Conservation (phyloP, 2,888 invertebrate genomes). For the Yponomeuta cagnagella region DNA sequence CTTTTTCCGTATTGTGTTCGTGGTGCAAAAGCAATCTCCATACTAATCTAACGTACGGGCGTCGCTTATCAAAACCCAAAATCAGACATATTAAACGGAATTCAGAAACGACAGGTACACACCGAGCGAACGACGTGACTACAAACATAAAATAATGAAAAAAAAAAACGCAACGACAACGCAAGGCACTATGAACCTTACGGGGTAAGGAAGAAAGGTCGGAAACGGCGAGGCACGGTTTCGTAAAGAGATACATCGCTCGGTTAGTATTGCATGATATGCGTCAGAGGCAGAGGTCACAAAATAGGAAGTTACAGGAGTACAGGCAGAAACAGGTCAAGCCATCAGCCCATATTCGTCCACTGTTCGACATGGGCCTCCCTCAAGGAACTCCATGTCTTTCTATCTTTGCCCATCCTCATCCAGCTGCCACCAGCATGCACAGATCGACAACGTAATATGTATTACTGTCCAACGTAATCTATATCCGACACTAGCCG, state of each 20-base stretch:
- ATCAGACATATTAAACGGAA: conserved; percentile 48
- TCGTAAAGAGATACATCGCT: conserved; percentile 34
- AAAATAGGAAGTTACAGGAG: too few relatives aligned
- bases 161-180: conserved; percentile 8
- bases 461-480: too few relatives aligned
- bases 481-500: too few relatives aligned
- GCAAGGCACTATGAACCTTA: conserved; percentile 28
- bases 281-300: conserved; percentile 34
- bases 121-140: conserved; percentile 26
- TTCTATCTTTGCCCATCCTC: too few relatives aligned
- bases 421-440: too few relatives aligned
- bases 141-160: conserved; percentile 27
- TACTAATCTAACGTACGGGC: neutral
- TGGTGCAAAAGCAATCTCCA: neutral
- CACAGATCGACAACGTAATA: too few relatives aligned
- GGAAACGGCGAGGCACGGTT: conserved; percentile 19
- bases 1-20: too few relatives aligned
- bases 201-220: conserved; percentile 16
- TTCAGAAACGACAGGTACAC: conserved; percentile 51
- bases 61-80: conserved; percentile 37
- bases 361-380: too few relatives aligned
- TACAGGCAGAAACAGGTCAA: neutral
- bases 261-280: conserved; percentile 44
- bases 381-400: too few relatives aligned
- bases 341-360: too few relatives aligned